Percentiles rank a stretch among this genome's conserved stretches.
These are phyloP conservation scores for Microctonus aethiopoides DNA, from an alignment of 2,888 invertebrate genomes.

Conservation along the genomic window DNA sequence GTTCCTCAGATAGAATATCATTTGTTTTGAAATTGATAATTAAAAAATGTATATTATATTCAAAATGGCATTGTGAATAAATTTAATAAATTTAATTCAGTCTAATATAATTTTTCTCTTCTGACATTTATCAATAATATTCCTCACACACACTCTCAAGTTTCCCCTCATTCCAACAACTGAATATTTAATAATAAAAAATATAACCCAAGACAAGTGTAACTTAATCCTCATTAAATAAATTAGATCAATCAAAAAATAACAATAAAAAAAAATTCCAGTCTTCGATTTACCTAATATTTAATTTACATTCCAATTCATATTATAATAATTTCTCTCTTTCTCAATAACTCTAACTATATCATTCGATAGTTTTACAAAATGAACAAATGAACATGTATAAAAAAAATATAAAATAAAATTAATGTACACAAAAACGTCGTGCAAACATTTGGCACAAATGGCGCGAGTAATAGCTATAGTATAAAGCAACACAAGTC, in stretches of 20 bases:
- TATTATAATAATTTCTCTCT: no score
- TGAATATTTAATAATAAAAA: background rate
- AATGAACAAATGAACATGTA: background rate
- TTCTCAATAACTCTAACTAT: no score
- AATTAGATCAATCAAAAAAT: no score
- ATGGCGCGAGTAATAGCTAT: slow-evolving; percentile 10
- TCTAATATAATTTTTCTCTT: background rate
- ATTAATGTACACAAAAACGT: background rate
- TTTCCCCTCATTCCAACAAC: background rate
- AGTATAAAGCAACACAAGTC: slow-evolving; percentile 3
- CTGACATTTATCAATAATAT: background rate
- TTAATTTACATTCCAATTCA: no score
- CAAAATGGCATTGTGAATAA: background rate
- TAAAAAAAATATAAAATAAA: background rate
- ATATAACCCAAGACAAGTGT: background rate
- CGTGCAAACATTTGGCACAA: slow-evolving; percentile 9
- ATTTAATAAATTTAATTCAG: background rate
- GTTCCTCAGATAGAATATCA: no score
- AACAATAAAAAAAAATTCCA: no score
- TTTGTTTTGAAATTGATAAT: slow-evolving; percentile 1
- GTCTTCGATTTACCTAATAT: no score
- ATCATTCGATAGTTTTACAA: background rate
- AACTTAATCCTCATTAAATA: no score
- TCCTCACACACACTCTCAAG: background rate
- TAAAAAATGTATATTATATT: background rate